Evolutionary conservation across 2,113 vertebrate genomes (phyloP).

Genomic region (Trochalopteron elliotii): DNA sequence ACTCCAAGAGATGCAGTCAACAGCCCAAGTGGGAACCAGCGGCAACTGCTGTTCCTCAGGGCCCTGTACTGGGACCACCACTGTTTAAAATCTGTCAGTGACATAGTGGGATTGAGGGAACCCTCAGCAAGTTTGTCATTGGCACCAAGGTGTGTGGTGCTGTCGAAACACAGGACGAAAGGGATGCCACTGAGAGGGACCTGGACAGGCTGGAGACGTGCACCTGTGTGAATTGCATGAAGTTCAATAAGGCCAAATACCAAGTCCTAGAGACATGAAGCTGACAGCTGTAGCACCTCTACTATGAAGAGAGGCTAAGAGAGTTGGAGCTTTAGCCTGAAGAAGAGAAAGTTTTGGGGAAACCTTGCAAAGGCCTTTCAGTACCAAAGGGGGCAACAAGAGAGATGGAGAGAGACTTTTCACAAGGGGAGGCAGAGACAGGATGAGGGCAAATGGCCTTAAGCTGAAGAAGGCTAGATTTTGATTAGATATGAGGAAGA

Average conservation of each 20-base stretch:
- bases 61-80: not conserved
- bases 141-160: not conserved
- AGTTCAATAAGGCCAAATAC: not conserved
- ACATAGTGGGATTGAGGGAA: not conserved
- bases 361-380: not conserved
- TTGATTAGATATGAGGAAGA: not conserved
- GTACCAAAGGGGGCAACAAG: not conserved
- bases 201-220: not conserved
- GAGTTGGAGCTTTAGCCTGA: not conserved
- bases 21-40: not conserved
- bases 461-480: not conserved
- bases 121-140: not conserved
- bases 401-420: not conserved
- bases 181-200: not conserved
- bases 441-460: fast-evolving
- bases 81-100: not conserved
- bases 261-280: not conserved
- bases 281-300: not conserved
- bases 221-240: not conserved
- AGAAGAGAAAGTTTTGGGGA: not conserved
- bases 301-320: not conserved
- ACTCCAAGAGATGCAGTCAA: not conserved
- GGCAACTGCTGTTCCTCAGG: not conserved
- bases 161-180: not conserved
- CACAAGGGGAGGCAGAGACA: not conserved